A percentile compares a stretch with the other conserved stretches of the same genome.
These are phyloP conservation scores for Pachycephala philippinensis DNA, from an alignment of 2,113 vertebrate genomes.

Conservation along the genomic window DNA sequence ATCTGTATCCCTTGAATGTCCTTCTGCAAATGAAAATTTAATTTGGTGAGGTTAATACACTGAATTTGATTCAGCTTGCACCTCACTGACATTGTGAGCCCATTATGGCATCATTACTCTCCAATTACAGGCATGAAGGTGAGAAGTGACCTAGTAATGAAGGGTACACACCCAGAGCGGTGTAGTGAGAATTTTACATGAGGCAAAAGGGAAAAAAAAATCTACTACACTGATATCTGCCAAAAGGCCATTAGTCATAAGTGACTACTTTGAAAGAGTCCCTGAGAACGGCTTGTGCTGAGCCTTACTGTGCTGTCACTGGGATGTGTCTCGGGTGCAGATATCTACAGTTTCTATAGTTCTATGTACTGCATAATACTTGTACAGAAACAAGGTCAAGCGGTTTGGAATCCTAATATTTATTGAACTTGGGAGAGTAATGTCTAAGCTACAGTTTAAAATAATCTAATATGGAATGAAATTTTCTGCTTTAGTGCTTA, in stretches of 20 bases:
- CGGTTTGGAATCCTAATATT: not conserved
- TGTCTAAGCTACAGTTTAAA: not conserved
- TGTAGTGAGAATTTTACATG: not conserved
- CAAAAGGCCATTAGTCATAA: not conserved
- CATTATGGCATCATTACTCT: not conserved
- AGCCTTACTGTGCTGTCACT: not conserved
- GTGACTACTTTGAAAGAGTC: not conserved
- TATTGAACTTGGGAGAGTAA: not conserved
- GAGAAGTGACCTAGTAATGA: not conserved
- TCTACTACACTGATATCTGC: not conserved
- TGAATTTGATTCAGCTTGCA: not conserved
- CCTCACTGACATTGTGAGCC: not conserved
- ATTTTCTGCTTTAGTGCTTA: not conserved
- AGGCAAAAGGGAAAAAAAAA: not conserved
- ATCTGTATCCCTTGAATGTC: not conserved
- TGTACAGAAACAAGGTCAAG: not conserved
- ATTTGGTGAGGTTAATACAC: not conserved
- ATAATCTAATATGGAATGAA: not conserved
- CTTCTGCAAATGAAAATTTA: constrained; percentile 18
- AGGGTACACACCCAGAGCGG: not conserved
- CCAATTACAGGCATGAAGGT: not conserved
- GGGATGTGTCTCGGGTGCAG: not conserved
- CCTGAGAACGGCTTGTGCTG: not conserved
- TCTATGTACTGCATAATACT: not conserved
- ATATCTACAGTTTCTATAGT: not conserved